Conservation (phyloP, 2,113 vertebrate species). For the Puffinus mauretanicus region DNA sequence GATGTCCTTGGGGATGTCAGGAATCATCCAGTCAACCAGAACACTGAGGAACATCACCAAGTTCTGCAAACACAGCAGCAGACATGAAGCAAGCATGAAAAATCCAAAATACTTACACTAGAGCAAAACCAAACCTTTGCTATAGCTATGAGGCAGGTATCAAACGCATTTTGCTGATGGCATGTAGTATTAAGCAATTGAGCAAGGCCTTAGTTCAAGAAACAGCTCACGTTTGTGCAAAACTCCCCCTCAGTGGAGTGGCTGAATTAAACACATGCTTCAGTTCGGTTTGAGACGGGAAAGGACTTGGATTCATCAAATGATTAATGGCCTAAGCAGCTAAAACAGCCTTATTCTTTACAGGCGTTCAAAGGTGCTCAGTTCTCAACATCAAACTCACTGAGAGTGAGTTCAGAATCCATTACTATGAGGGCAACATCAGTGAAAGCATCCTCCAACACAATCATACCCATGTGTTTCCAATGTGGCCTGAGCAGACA, state of each 20-base stretch:
- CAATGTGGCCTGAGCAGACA: neutral
- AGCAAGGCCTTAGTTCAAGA: neutral
- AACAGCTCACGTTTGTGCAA: neutral
- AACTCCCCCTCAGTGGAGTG: neutral
- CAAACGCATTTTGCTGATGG: neutral
- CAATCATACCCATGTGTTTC: neutral
- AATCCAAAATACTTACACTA: neutral
- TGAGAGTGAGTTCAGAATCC: neutral
- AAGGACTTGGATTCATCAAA: neutral
- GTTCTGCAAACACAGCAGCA: conserved; percentile 77
- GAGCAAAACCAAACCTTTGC: neutral
- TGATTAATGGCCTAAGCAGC: neutral
- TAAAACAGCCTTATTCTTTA: neutral
- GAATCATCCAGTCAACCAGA: conserved; percentile 95
- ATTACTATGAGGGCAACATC: neutral
- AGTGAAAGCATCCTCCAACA: neutral
- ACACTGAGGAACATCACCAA: conserved; percentile 96
- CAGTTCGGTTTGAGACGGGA: neutral
- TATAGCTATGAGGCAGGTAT: neutral
- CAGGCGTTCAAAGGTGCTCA: neutral
- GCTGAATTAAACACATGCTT: neutral
- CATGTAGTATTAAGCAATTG: neutral
- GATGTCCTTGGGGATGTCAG: conserved; percentile 92
- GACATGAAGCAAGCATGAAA: neutral
- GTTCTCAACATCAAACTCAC: neutral